phyloP scores from a whole-genome alignment of 2,113 vertebrate species.

The Saccopteryx bilineata region DNA sequence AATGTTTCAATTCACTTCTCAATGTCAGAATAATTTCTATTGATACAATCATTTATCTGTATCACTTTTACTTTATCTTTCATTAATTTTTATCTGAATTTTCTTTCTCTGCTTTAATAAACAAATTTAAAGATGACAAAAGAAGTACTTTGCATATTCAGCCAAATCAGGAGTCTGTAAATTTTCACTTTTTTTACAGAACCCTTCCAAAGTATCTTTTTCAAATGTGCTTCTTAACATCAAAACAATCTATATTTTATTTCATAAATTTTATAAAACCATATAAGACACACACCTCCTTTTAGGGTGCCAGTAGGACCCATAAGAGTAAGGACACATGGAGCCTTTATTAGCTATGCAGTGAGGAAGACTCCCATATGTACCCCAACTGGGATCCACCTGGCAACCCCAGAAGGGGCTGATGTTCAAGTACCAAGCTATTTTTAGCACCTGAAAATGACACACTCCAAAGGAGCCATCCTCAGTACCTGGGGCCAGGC shows the following conservation, averaged over 20 bases:
- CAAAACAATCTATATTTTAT: not conserved
- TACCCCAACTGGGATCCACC: too few relatives aligned
- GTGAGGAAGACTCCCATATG: not conserved
- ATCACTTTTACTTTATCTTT: slow-evolving; percentile 68
- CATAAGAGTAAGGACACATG: not conserved
- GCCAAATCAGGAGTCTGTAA: slow-evolving; percentile 36
- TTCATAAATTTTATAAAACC: slow-evolving; percentile 6
- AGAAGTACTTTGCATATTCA: slow-evolving; percentile 29
- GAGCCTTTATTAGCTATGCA: slow-evolving; percentile 8
- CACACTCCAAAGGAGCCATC: too few relatives aligned
- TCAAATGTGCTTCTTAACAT: slow-evolving; percentile 15
- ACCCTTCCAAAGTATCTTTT: slow-evolving; percentile 26
- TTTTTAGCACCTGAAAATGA: too few relatives aligned
- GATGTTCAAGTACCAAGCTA: too few relatives aligned
- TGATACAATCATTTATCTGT: slow-evolving; percentile 73
- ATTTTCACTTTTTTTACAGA: slow-evolving; percentile 52
- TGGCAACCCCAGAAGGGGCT: too few relatives aligned
- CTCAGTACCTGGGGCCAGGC: too few relatives aligned
- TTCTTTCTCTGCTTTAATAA: slow-evolving; percentile 66
- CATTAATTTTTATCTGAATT: slow-evolving; percentile 71
- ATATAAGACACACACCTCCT: not conserved
- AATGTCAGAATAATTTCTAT: slow-evolving; percentile 70
- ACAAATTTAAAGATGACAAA: slow-evolving; percentile 74
- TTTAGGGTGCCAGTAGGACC: not conserved
- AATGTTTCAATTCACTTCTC: slow-evolving; percentile 58